Evolutionary conservation across 2,888 invertebrate species (phyloP).

Genomic region (Melanargia galathea): DNA sequence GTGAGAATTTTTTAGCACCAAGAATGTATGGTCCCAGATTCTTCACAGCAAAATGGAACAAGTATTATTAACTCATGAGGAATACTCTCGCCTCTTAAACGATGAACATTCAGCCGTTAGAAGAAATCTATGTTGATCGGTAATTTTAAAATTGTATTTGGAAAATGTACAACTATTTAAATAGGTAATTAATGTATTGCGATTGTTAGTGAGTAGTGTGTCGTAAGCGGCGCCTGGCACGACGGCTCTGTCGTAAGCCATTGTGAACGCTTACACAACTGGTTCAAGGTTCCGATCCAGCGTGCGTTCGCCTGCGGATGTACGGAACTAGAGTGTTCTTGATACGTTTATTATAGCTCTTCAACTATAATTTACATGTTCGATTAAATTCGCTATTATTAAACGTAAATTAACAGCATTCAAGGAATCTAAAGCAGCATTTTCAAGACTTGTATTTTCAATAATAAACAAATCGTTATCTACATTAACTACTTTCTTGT

Average conservation of each 20-base stretch:
- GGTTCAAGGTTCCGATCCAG: slow-evolving; percentile 77
- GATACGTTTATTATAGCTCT: neutral
- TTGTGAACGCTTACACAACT: slow-evolving; percentile 78
- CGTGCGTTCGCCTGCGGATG: slow-evolving; percentile 78
- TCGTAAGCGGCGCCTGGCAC: slow-evolving; percentile 73
- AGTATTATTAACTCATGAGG: too few species aligned
- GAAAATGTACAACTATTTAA: slow-evolving; percentile 15
- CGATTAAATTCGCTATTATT: neutral
- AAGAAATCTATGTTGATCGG: neutral
- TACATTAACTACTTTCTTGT: neutral
- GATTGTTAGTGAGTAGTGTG: slow-evolving; percentile 50
- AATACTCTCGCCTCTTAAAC: too few species aligned
- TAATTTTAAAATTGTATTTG: neutral
- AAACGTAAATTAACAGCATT: neutral
- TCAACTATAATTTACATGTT: neutral
- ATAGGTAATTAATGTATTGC: slow-evolving; percentile 61
- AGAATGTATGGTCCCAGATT: too few species aligned
- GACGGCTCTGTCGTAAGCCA: slow-evolving; percentile 73
- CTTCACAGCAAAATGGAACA: too few species aligned
- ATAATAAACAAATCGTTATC: neutral
- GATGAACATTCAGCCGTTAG: too few species aligned
- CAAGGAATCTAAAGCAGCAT: neutral
- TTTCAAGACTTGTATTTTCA: neutral
- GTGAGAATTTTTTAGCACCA: too few species aligned
- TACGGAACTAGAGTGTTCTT: slow-evolving; percentile 62